These are phyloP conservation scores for Nycticryphes semicollaris DNA, from an alignment of 2,113 vertebrate species.

Conservation along the genomic window DNA sequence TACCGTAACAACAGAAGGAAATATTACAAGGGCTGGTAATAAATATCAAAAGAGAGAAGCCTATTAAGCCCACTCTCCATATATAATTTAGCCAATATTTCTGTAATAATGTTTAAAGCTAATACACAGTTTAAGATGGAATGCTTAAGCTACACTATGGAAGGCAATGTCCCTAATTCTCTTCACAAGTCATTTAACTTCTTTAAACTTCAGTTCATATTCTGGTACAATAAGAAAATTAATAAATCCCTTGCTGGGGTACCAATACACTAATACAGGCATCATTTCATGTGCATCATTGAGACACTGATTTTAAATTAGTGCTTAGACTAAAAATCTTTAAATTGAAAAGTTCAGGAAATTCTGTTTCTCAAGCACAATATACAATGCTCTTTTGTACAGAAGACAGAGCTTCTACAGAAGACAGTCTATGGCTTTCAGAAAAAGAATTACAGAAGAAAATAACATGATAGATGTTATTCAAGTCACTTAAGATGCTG, in stretches of 20 bases:
- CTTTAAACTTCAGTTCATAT: background rate
- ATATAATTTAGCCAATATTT: background rate
- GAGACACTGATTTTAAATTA: background rate
- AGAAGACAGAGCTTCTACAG: background rate
- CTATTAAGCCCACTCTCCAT: background rate
- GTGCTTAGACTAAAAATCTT: background rate
- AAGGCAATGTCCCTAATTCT: background rate
- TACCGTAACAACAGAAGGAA: background rate
- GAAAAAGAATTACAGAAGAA: background rate
- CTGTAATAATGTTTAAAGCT: background rate
- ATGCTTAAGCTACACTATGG: background rate
- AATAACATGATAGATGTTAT: background rate
- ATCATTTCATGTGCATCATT: background rate
- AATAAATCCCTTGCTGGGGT: background rate
- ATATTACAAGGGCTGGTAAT: background rate
- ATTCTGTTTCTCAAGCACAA: background rate
- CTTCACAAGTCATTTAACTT: background rate
- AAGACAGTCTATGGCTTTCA: background rate
- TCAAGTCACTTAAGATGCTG: background rate
- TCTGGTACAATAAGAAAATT: background rate
- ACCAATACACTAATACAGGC: background rate
- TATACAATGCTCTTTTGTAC: rapidly evolving
- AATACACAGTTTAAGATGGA: background rate
- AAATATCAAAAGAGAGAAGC: background rate
- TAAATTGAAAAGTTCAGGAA: background rate